Evolutionary conservation across 1,140 invertebrate species (phyloP).

Genomic region (Drosophila persimilis): DNA sequence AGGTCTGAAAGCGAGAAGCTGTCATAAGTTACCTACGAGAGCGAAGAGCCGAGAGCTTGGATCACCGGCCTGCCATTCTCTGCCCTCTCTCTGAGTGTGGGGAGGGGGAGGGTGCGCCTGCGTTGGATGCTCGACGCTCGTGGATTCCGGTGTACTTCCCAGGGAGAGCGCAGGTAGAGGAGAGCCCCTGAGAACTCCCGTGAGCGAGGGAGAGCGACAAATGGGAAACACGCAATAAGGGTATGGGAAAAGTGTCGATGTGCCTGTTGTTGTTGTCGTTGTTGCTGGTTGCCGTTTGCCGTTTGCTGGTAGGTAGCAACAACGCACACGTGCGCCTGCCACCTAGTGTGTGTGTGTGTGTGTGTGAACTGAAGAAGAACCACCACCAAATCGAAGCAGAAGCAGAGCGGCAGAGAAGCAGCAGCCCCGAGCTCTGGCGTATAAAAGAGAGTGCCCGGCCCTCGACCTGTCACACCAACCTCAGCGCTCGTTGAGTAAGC

Average conservation of each 20-base stretch:
- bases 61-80: not conserved
- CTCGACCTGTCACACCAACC: slow-evolving; percentile 81
- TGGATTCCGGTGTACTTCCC: not conserved
- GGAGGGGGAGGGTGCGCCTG: slow-evolving; percentile 67
- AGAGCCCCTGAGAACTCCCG: too few relatives aligned
- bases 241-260: slow-evolving; percentile 61
- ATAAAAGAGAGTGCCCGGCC: slow-evolving; percentile 72
- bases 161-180: slow-evolving; percentile 41
- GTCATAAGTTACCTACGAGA: slow-evolving; percentile 69
- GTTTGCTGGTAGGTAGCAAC: slow-evolving; percentile 62
- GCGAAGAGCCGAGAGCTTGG: slow-evolving; percentile 46
- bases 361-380: slow-evolving; percentile 66
- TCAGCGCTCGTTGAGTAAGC: slow-evolving; percentile 77
- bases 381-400: slow-evolving; percentile 63
- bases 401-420: slow-evolving; percentile 17
- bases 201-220: slow-evolving; percentile 16
- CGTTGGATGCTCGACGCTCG: slow-evolving; percentile 31
- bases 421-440: slow-evolving; percentile 46
- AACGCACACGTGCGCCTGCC: slow-evolving; percentile 46
- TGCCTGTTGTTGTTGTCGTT: too few relatives aligned
- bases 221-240: slow-evolving; percentile 79
- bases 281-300: slow-evolving; percentile 2
- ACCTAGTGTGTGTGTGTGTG: slow-evolving; percentile 19
- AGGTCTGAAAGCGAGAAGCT: slow-evolving; percentile 28
- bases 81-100: slow-evolving; percentile 5